Conservation (phyloP, 2,113 vertebrate species). For the Mellivora capensis region DNA sequence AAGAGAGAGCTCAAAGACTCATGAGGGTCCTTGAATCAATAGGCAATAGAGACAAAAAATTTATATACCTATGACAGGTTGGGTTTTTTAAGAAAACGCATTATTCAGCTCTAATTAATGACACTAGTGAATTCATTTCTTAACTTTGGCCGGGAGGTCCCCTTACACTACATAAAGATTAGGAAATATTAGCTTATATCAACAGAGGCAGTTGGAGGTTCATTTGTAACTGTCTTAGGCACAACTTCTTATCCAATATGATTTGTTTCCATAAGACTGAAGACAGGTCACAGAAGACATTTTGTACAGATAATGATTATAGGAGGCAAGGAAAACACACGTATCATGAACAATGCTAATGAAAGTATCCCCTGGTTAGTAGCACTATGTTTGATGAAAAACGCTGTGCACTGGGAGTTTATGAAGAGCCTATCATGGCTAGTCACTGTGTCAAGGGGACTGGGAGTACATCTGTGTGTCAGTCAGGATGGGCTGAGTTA, state of each 20-base stretch:
- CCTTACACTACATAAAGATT: not conserved
- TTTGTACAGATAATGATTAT: not conserved
- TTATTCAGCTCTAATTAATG: conserved; percentile 18
- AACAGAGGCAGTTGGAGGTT: not conserved
- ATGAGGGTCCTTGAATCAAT: not conserved
- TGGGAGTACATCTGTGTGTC: not conserved
- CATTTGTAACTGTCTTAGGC: not conserved
- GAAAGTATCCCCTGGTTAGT: not conserved
- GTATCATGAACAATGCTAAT: not conserved
- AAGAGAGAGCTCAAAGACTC: not conserved
- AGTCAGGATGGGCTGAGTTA: not conserved
- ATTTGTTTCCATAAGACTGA: not conserved
- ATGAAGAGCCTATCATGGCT: not conserved
- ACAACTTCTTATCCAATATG: not conserved
- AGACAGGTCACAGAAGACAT: not conserved
- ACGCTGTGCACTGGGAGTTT: not conserved
- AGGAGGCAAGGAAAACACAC: not conserved
- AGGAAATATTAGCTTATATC: not conserved
- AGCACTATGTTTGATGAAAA: not conserved
- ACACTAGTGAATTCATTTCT: not conserved
- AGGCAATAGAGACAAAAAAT: not conserved
- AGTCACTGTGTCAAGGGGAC: not conserved
- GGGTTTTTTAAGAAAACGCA: not conserved
- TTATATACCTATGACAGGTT: not conserved
- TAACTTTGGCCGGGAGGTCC: not conserved